Evolutionary conservation across 2,888 invertebrate genomes (phyloP).

Genomic region (Cerceris ruficornis): DNA sequence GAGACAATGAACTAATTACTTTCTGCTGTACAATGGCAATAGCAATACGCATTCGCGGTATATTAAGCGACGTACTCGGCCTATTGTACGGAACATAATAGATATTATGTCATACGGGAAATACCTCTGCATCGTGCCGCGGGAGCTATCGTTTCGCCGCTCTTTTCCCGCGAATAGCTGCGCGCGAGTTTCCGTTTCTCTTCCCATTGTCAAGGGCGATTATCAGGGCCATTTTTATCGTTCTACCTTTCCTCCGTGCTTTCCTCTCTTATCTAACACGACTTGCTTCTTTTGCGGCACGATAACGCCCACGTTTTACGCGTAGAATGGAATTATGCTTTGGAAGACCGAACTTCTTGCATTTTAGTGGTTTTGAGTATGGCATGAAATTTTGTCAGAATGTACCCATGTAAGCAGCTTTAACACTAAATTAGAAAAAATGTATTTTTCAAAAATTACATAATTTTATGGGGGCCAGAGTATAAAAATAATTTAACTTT

Average conservation of each 20-base stretch:
- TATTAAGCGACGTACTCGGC: conserved; percentile 61
- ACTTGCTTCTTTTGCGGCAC: not conserved
- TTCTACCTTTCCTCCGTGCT: conserved; percentile 3
- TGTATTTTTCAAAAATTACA: too few species aligned
- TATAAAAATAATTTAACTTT: too few species aligned
- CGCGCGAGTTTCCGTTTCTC: conserved; percentile 1
- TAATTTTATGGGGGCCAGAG: too few species aligned
- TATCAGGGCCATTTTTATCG: conserved; percentile 12
- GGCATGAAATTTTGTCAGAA: too few species aligned
- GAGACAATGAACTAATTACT: conserved; percentile 68
- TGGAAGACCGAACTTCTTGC: too few species aligned
- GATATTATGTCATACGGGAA: conserved; percentile 67
- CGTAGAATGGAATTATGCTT: too few species aligned
- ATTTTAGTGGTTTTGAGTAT: too few species aligned
- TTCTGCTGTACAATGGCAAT: conserved; percentile 60
- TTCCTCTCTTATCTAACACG: not conserved
- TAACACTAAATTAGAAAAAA: too few species aligned
- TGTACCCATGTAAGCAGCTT: too few species aligned
- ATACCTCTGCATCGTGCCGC: conserved; percentile 54
- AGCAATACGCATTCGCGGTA: conserved; percentile 61
- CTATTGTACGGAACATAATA: conserved; percentile 63
- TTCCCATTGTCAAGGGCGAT: conserved; percentile 11
- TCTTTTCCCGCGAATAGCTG: conserved; percentile 32
- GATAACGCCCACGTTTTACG: not conserved
- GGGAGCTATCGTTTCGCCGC: conserved; percentile 27